Conservation (phyloP, 2,888 invertebrate species). For the Nasonia oneida region DNA sequence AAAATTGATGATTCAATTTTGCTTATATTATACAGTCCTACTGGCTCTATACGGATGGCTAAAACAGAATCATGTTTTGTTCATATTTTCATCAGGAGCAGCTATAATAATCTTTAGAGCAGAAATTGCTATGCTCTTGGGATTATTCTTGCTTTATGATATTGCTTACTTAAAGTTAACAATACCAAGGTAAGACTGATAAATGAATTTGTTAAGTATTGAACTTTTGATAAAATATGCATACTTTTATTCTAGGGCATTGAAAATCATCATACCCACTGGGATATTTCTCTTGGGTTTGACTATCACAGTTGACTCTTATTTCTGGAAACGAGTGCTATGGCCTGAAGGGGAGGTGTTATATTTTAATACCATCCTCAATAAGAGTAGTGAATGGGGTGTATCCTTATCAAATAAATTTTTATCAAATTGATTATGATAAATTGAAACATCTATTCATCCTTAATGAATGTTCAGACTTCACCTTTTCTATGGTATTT, state of each 20-base stretch:
- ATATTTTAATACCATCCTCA: slow-evolving; percentile 96
- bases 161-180: slow-evolving; percentile 86
- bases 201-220: background rate
- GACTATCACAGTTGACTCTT: slow-evolving; percentile 92
- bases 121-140: slow-evolving; percentile 93
- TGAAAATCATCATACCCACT: slow-evolving; percentile 87
- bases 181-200: slow-evolving; percentile 82
- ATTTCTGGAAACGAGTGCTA: slow-evolving; percentile 93
- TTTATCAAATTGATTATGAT: background rate
- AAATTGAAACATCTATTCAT: slow-evolving; percentile 40
- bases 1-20: slow-evolving; percentile 32
- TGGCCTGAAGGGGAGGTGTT: slow-evolving; percentile 99
- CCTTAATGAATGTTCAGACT: slow-evolving; percentile 81
- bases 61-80: slow-evolving; percentile 86
- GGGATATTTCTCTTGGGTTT: slow-evolving; percentile 85
- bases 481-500: slow-evolving; percentile 99
- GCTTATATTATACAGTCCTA: slow-evolving; percentile 85
- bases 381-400: slow-evolving; percentile 98
- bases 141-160: slow-evolving; percentile 91
- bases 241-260: slow-evolving; percentile 81
- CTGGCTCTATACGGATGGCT: slow-evolving; percentile 93
- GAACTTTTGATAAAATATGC: background rate
- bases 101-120: slow-evolving; percentile 94
- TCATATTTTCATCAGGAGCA: slow-evolving; percentile 91
- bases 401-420: slow-evolving; percentile 87